Conservation (phyloP, 2,113 vertebrate species). For the Glareola pratincola region DNA sequence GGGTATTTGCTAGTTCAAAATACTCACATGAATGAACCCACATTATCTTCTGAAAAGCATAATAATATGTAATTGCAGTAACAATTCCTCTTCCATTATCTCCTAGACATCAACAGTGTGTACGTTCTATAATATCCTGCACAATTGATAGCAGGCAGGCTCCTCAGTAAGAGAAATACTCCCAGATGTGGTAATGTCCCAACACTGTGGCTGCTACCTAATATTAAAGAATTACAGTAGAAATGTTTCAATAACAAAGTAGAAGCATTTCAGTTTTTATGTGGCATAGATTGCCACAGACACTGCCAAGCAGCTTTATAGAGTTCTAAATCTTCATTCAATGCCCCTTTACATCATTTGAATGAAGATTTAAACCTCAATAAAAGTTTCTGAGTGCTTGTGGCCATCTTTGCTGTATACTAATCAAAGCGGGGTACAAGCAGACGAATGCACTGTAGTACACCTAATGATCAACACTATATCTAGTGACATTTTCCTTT, state of each 20-base stretch:
- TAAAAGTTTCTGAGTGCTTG: conserved; percentile 61
- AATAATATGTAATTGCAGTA: conserved; percentile 67
- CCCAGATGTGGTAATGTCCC: conserved; percentile 48
- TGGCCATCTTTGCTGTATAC: conserved; percentile 49
- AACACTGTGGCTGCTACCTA: conserved; percentile 35
- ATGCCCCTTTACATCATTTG: conserved; percentile 58
- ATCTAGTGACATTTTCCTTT: conserved; percentile 26
- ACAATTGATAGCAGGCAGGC: conserved; percentile 22
- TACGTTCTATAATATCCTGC: conserved; percentile 30
- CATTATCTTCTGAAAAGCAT: conserved; percentile 64
- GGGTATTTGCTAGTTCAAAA: conserved; percentile 60
- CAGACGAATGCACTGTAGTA: not conserved
- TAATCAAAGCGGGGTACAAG: conserved; percentile 48
- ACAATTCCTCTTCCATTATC: conserved; percentile 68
- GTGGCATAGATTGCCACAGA: conserved; percentile 58
- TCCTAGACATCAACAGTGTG: conserved; percentile 61
- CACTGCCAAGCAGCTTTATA: conserved; percentile 62
- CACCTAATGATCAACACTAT: conserved; percentile 34
- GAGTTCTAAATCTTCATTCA: conserved; percentile 69
- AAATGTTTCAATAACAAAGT: conserved; percentile 57
- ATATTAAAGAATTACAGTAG: conserved; percentile 67
- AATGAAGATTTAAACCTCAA: conserved; percentile 67
- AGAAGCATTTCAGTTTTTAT: conserved; percentile 63
- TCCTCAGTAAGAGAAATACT: conserved; percentile 33
- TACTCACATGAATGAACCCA: conserved; percentile 55